Evolutionary conservation across 2,113 vertebrate species (phyloP).

Genomic region (Nycticryphes semicollaris): DNA sequence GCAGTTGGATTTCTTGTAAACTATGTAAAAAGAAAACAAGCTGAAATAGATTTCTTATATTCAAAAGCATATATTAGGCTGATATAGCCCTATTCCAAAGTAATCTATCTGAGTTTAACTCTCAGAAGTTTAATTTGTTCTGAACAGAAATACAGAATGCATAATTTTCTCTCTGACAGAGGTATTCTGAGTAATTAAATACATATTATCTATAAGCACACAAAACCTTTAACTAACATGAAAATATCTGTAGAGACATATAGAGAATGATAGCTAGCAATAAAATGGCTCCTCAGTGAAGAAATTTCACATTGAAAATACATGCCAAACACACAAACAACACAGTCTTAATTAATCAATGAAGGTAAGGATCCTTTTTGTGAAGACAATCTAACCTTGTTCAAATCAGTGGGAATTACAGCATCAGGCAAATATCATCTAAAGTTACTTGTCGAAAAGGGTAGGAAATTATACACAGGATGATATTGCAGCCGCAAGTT

Average conservation of each 20-base stretch:
- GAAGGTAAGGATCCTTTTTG: background rate
- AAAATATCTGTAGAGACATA: no score
- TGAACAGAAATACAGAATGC: background rate
- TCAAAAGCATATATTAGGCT: background rate
- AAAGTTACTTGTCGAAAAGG: no score
- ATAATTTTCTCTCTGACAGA: background rate
- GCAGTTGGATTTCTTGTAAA: conserved; percentile 16
- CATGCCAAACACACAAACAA: background rate
- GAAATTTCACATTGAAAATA: background rate
- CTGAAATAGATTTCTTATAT: conserved; percentile 24
- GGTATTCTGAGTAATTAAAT: background rate
- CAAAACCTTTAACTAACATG: no score
- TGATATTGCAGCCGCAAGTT: background rate
- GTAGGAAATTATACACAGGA: no score
- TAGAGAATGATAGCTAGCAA: background rate
- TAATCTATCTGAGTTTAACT: background rate
- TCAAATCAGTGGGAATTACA: background rate
- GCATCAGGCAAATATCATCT: background rate
- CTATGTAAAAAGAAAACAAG: conserved; percentile 8
- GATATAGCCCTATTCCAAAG: background rate
- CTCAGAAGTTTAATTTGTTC: conserved; percentile 5
- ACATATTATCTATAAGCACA: background rate
- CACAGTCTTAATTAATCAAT: background rate
- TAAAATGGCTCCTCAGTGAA: background rate
- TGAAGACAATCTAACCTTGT: background rate